A percentile compares a stretch with the other conserved stretches of the same genome.
phyloP scores from a whole-genome alignment of 2,888 invertebrate species.

The Lycia hirtaria region DNA sequence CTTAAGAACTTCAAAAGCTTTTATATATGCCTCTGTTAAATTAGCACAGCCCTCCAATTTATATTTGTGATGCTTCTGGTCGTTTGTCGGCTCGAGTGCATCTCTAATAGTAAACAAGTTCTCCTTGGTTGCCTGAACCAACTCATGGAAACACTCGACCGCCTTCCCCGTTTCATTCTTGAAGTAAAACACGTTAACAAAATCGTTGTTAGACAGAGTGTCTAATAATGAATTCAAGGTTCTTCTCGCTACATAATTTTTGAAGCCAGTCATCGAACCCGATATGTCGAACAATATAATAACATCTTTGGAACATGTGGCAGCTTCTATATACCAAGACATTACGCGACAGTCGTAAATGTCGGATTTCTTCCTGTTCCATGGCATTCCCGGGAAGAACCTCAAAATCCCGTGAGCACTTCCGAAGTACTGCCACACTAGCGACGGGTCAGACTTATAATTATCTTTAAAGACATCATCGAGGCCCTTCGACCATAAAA shows the following conservation, averaged over 20 bases:
- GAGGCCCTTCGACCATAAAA: conserved; percentile 95
- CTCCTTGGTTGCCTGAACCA: conserved; percentile 96
- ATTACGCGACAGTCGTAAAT: conserved; percentile 96
- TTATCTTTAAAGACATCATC: conserved; percentile 94
- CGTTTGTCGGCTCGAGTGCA: conserved; percentile 82
- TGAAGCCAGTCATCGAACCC: conserved; percentile 97
- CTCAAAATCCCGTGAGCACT: conserved; percentile 96
- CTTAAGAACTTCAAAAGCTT: conserved; percentile 90
- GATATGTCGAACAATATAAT: conserved; percentile 97
- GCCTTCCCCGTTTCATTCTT: conserved; percentile 90
- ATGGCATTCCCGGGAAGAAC: conserved; percentile 94
- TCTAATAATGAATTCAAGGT: conserved; percentile 96
- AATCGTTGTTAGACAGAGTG: conserved; percentile 99
- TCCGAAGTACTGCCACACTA: conserved; percentile 99
- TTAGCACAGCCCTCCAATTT: conserved; percentile 93
- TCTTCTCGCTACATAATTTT: conserved; percentile 91
- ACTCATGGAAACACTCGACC: conserved; percentile 93
- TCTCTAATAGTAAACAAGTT: conserved; percentile 91
- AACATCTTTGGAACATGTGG: conserved; percentile 98
- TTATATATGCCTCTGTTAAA: conserved; percentile 91
- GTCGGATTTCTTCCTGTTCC: conserved; percentile 86
- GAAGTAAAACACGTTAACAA: conserved; percentile 95
- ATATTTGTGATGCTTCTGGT: conserved; percentile 77
- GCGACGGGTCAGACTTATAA: conserved; percentile 93
- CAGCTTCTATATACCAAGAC: conserved; percentile 99